phyloP scores from a whole-genome alignment of 2,888 invertebrate genomes.

The Hylaea fasciaria region DNA sequence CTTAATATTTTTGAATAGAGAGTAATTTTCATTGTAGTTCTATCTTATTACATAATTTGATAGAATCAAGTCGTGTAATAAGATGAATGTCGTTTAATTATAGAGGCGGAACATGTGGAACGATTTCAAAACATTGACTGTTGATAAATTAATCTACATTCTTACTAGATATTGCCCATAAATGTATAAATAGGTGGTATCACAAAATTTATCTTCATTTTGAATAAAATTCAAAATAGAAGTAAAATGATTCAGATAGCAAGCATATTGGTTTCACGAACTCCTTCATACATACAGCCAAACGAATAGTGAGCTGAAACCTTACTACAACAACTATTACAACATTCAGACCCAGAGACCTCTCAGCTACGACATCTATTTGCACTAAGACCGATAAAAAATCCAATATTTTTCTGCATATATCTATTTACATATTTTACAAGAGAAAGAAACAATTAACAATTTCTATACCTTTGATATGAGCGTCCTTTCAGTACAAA shows the following conservation, averaged over 20 bases:
- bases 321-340: conserved; percentile 4
- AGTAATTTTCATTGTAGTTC: no score
- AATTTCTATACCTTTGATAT: conserved; percentile 81
- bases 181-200: no score
- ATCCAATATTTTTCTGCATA: conserved; percentile 64
- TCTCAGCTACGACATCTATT: conserved; percentile 63
- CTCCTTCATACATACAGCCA: neutral
- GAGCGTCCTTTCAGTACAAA: conserved; percentile 72
- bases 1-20: no score
- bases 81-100: no score
- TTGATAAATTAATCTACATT: no score
- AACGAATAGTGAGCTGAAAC: neutral
- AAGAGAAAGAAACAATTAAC: conserved; percentile 78
- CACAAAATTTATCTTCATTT: neutral
- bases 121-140: no score
- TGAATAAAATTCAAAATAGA: neutral
- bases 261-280: conserved; percentile 15
- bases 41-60: no score
- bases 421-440: conserved; percentile 83
- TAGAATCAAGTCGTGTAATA: no score
- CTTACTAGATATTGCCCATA: no score
- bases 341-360: conserved; percentile 57
- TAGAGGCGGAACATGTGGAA: no score
- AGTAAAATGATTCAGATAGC: neutral
- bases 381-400: conserved; percentile 66